Conservation (phyloP, 1,140 invertebrate species). For the Lerema accius region DNA sequence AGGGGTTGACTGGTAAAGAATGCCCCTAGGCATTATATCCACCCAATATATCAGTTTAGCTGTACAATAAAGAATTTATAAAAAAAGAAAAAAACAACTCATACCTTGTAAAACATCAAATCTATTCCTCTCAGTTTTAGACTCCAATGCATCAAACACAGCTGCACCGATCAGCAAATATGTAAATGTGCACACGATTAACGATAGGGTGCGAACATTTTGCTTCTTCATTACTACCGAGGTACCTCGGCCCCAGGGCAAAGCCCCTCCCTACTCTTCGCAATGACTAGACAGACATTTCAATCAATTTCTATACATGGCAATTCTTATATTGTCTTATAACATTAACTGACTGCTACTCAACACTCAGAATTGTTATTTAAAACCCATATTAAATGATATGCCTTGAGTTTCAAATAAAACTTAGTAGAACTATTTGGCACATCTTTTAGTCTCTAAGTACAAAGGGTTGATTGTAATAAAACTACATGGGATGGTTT, state of each 20-base stretch:
- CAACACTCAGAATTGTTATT: background rate
- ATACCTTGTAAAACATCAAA: constrained; percentile 92
- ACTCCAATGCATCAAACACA: constrained; percentile 99
- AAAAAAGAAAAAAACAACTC: constrained; percentile 1
- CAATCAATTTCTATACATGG: background rate
- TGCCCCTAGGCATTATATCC: too few relatives aligned
- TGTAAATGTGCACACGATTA: constrained; percentile 99
- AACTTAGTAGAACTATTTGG: constrained; percentile 14
- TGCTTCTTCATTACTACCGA: constrained; percentile 97
- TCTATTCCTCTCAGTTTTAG: constrained; percentile 95
- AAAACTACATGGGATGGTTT: constrained; percentile 19
- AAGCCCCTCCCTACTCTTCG: constrained; percentile 59
- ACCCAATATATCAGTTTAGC: too few relatives aligned
- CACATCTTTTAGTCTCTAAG: constrained; percentile 6
- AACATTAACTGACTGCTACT: constrained; percentile 35
- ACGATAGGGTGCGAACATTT: constrained; percentile 98
- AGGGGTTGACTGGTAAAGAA: too few relatives aligned
- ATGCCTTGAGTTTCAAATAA: constrained; percentile 16
- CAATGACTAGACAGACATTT: constrained; percentile 38
- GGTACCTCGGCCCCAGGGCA: constrained; percentile 68
- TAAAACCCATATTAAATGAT: constrained; percentile 4
- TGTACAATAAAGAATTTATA: background rate
- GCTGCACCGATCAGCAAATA: constrained; percentile 99
- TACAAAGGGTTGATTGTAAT: constrained; percentile 1
- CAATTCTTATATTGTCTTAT: background rate